These are phyloP conservation scores for Psammodynastes pulverulentus DNA, from an alignment of 2,113 vertebrate genomes.

Conservation along the genomic window DNA sequence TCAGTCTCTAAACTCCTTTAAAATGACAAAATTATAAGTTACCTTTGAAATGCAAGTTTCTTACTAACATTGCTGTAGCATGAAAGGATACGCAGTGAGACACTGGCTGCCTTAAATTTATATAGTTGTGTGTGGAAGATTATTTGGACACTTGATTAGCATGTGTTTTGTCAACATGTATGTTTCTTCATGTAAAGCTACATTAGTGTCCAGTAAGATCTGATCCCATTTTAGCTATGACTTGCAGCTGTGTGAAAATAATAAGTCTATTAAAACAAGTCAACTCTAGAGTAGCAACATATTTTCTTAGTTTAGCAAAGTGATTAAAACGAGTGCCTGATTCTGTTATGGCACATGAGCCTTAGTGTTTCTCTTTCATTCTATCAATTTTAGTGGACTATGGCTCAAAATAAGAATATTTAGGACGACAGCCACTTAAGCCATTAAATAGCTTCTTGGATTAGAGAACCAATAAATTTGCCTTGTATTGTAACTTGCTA, in stretches of 20 bases:
- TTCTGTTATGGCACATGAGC: constrained; percentile 2
- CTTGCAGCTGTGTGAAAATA: constrained; percentile 8
- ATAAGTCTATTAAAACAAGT: not conserved
- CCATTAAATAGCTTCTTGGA: not conserved
- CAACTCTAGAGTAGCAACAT: not conserved
- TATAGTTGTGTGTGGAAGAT: not conserved
- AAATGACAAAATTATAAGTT: not conserved
- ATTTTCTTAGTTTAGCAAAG: not conserved
- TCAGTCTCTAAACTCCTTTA: not conserved
- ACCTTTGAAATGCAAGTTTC: not conserved
- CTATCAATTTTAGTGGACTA: not conserved
- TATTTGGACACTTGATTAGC: not conserved
- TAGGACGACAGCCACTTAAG: not conserved
- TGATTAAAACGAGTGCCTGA: not conserved
- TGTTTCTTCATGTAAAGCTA: not conserved
- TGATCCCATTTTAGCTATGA: not conserved
- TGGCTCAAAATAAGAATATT: constrained; percentile 15
- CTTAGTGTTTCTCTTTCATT: not conserved
- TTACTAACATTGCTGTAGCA: constrained; percentile 9
- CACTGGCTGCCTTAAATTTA: not conserved
- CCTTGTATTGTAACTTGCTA: not conserved
- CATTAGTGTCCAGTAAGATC: constrained; percentile 2
- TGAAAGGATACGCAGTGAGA: not conserved
- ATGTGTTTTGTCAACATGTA: not conserved
- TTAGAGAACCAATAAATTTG: not conserved